These are phyloP conservation scores for Oceanodroma leucorhoa DNA, from an alignment of 2,797 vertebrate species.

Conservation along the genomic window DNA sequence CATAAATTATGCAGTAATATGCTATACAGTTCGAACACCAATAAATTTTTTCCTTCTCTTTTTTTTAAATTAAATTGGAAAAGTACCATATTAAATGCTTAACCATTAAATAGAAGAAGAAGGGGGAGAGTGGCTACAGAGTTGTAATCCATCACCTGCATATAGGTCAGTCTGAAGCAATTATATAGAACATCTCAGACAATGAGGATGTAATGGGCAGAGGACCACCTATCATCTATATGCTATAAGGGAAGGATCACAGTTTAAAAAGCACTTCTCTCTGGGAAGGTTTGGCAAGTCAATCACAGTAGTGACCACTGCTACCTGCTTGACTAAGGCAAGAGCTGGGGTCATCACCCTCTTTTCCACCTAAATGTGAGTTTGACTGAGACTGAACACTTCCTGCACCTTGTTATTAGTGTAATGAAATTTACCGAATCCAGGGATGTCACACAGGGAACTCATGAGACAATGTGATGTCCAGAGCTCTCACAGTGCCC, in stretches of 20 bases:
- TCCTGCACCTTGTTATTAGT: background rate
- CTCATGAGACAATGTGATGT: rapidly evolving
- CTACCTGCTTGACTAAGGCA: conserved; percentile 14
- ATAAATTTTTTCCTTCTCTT: background rate
- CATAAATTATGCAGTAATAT: background rate
- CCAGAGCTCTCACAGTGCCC: background rate
- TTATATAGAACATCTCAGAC: background rate
- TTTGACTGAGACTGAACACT: conserved; percentile 34
- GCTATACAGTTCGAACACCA: background rate
- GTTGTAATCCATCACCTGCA: background rate
- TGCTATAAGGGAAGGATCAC: background rate
- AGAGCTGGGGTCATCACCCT: background rate
- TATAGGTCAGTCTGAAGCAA: background rate
- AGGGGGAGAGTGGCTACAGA: background rate
- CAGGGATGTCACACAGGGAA: background rate
- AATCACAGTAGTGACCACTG: background rate
- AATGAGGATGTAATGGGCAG: background rate
- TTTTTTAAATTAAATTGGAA: background rate
- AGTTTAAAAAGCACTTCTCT: background rate
- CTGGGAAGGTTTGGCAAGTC: background rate
- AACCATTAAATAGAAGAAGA: background rate
- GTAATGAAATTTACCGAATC: background rate
- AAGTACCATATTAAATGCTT: background rate
- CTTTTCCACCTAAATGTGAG: background rate
- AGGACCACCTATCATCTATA: background rate